phyloP scores from a whole-genome alignment of 2,888 invertebrate genomes.

The Eupithecia exiguata region DNA sequence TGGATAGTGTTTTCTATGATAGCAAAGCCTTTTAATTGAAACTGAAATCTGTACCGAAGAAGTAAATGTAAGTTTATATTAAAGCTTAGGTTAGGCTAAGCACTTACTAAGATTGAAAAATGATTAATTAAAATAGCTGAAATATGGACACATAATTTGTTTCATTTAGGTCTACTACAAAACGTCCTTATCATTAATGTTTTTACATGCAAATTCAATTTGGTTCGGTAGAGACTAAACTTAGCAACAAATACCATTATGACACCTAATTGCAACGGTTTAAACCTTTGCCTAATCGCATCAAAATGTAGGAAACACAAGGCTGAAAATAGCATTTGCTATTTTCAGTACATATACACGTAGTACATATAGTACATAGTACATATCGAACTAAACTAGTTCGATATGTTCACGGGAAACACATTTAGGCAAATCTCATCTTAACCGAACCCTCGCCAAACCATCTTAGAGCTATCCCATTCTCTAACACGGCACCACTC shows the following conservation, averaged over 20 bases:
- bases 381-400: no score
- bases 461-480: slow-evolving; percentile 37
- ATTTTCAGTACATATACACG: no score
- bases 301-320: not conserved
- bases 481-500: slow-evolving; percentile 37
- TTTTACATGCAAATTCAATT: not conserved
- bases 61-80: no score
- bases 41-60: not conserved
- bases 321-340: not conserved
- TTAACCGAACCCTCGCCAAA: slow-evolving; percentile 35
- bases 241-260: not conserved
- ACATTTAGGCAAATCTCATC: slow-evolving; percentile 31
- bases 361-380: no score
- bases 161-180: not conserved
- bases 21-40: not conserved
- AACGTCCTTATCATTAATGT: no score
- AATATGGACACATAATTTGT: not conserved
- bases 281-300: not conserved
- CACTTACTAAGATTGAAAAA: no score
- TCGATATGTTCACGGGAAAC: slow-evolving; percentile 13
- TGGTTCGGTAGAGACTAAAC: not conserved
- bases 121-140: not conserved
- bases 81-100: no score
- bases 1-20: not conserved
- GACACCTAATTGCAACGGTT: not conserved